Percentiles rank a stretch among this genome's conserved stretches.
These are phyloP conservation scores for Thunnus maccoyii DNA, from an alignment of 2,113 vertebrate genomes.

Conservation along the genomic window DNA sequence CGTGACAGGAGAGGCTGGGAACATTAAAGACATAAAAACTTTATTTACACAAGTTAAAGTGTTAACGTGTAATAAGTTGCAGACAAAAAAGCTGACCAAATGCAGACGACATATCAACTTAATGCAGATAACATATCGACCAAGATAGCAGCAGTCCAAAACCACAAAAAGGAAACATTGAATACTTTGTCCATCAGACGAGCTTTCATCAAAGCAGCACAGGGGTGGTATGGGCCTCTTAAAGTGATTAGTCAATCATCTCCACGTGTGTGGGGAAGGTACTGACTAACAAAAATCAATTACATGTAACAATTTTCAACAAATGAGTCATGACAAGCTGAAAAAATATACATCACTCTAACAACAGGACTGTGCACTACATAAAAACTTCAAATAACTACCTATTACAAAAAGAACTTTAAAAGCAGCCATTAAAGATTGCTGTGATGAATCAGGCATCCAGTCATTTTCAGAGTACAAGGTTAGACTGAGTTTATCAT, in stretches of 20 bases:
- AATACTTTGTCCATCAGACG: constrained; percentile 6
- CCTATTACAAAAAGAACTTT: neutral
- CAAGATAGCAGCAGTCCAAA: constrained; percentile 23
- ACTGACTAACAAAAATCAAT: neutral
- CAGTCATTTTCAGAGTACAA: neutral
- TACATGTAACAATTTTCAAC: constrained; percentile 4
- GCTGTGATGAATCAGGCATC: neutral
- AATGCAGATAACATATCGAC: constrained; percentile 43
- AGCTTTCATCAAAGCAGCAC: constrained; percentile 6
- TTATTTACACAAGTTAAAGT: no score
- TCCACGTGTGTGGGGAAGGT: neutral
- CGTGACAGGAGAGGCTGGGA: neutral
- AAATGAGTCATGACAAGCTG: neutral
- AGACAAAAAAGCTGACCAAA: constrained; percentile 24
- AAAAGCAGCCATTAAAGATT: neutral
- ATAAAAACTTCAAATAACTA: neutral
- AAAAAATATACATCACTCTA: neutral
- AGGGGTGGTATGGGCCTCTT: neutral
- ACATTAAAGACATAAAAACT: no score
- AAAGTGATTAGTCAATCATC: neutral
- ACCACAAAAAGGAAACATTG: neutral
- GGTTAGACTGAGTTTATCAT: neutral
- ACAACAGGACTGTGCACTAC: neutral
- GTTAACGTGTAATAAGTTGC: neutral
- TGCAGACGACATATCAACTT: neutral